Percentiles rank a stretch among this genome's conserved stretches.
phyloP scores from a whole-genome alignment of 2,797 vertebrate genomes.

The Epinephelus malabaricus region DNA sequence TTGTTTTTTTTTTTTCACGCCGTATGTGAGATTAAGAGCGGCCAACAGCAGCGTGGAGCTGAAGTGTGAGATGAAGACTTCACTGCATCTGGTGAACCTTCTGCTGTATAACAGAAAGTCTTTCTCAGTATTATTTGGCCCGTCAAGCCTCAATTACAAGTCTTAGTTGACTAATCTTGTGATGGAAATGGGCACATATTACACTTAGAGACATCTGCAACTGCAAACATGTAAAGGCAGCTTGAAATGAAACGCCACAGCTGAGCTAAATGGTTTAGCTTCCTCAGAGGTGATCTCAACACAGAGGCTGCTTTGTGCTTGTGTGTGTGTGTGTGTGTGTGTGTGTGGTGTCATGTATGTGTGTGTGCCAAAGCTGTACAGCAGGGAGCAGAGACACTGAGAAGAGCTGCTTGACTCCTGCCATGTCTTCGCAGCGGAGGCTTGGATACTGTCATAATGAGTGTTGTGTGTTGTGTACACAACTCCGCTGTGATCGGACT shows the following conservation, averaged over 20 bases:
- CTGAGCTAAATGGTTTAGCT: conserved; percentile 63
- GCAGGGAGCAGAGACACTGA: conserved; percentile 41
- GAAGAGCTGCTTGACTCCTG: conserved; percentile 62
- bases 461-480: conserved; percentile 52
- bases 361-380: conserved; percentile 23
- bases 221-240: conserved; percentile 34
- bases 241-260: conserved; percentile 18
- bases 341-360: conserved; percentile 21
- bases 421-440: conserved; percentile 60
- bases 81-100: conserved; percentile 42
- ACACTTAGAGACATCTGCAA: conserved; percentile 36
- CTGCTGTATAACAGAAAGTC: conserved; percentile 11
- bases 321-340: neutral
- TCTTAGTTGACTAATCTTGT: conserved; percentile 56
- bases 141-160: conserved; percentile 64
- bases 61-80: conserved; percentile 47
- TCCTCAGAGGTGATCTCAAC: conserved; percentile 56
- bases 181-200: conserved; percentile 44
- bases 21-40: conserved; percentile 46
- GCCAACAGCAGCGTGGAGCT: conserved; percentile 30
- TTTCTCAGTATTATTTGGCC: conserved; percentile 50
- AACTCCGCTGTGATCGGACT: conserved; percentile 51
- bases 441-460: conserved; percentile 51
- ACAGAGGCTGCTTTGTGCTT: conserved; percentile 13
- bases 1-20: conserved; percentile 16